These are phyloP conservation scores for Cryptoprocta ferox DNA, from an alignment of 2,797 vertebrate species.

Conservation along the genomic window DNA sequence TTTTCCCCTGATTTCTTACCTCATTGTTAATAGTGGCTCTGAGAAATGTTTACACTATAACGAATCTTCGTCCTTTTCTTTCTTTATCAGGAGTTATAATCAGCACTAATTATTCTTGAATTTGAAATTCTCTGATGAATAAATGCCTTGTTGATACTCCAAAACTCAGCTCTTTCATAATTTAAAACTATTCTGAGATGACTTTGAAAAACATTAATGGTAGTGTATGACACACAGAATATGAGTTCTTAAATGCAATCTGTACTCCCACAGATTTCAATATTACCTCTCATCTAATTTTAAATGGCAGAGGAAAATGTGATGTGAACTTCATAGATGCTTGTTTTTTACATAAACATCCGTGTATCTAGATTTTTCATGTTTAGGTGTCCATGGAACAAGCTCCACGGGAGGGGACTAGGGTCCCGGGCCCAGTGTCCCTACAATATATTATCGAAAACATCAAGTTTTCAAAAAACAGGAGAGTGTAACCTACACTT, in stretches of 20 bases:
- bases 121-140: not conserved
- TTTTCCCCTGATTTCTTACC: not conserved
- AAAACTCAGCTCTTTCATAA: not conserved
- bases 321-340: not conserved
- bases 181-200: not conserved
- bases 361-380: accelerated
- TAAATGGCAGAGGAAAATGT: not conserved
- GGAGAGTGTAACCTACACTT: accelerated
- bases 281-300: not conserved
- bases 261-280: too few species aligned
- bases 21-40: not conserved
- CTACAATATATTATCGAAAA: not conserved
- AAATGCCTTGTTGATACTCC: not conserved
- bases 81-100: too few species aligned
- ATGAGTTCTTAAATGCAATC: not conserved
- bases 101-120: not conserved
- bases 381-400: accelerated
- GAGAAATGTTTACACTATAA: not conserved
- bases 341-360: accelerated
- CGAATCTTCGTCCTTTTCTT: not conserved
- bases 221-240: not conserved
- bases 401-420: accelerated
- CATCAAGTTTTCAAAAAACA: not conserved
- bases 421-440: accelerated
- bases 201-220: not conserved